phyloP scores from a whole-genome alignment of 2,113 vertebrate species.

The Anguilla rostrata region DNA sequence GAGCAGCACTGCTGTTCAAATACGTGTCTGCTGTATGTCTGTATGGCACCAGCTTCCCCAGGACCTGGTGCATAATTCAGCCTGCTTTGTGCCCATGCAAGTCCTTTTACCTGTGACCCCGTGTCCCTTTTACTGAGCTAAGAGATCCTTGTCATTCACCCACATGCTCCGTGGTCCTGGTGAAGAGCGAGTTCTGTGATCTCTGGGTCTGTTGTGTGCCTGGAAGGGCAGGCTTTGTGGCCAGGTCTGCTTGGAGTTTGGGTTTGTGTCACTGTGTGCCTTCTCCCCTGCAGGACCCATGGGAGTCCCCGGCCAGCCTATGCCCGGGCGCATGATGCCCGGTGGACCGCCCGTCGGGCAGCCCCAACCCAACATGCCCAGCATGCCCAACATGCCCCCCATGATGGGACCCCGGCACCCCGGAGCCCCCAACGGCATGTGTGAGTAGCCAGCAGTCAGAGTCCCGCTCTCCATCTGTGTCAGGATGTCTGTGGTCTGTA shows the following conservation, averaged over 20 bases:
- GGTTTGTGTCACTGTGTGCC: background rate
- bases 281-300: conserved; percentile 70
- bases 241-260: background rate
- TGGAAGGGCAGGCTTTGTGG: too few relatives aligned
- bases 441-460: conserved; percentile 68
- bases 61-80: conserved; percentile 22
- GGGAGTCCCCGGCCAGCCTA: conserved; percentile 54
- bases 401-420: conserved; percentile 74
- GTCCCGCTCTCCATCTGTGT: background rate
- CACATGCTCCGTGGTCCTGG: background rate
- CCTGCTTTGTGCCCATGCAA: background rate
- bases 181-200: too few relatives aligned
- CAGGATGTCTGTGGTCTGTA: background rate
- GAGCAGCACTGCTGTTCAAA: background rate
- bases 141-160: background rate
- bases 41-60: background rate
- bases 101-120: background rate
- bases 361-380: conserved; percentile 60
- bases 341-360: conserved; percentile 37
- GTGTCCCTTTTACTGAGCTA: background rate
- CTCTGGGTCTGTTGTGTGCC: too few relatives aligned
- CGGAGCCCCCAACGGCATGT: conserved; percentile 87
- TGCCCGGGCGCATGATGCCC: conserved; percentile 76
- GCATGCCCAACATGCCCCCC: conserved; percentile 62
- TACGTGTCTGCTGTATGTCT: background rate